Evolutionary conservation across 2,797 vertebrate genomes (phyloP), one percentile per base, ranked within the genome.

Genomic region (Tauraco hartlaubi): DNA sequence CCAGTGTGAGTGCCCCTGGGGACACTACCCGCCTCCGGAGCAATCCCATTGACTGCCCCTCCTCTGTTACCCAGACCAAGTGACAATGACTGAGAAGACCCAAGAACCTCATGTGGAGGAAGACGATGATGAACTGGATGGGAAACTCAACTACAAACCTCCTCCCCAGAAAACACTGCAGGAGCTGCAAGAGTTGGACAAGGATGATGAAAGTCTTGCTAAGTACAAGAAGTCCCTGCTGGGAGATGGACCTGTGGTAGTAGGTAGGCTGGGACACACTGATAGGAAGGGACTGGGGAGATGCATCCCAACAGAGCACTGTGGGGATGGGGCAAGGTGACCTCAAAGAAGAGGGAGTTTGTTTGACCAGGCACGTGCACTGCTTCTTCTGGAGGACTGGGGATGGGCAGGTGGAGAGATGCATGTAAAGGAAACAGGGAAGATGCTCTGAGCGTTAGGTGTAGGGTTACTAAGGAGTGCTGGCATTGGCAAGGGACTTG

Each of bases 221-320:
- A 98, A 98, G 46, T 98, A 98, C 92, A 98, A 98, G 97, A 98
- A 98, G 71, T 98, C 98, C 2, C 95, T 98, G 59, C 96, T 98
- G 90, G 98, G 98, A 44, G 98, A 98, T 6, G 98, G 89, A 17
- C 98, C 98, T 16, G 98, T 98, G 59, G 97, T 98, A 67, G 96
- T 97, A 98, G 98, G 98, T 98, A 94, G 71, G 93, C 58, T 79
- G 84, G 52, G 82, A 43, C 33, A 68, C 2, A 9, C 54, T 62
- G 29, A 2, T 39, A 14, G n/a, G 55, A 66, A 44, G 35, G 35
- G 35, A 28, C 29, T 43, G 58, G 63, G 61, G 48, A 79, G 58
- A 49, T 74, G 23, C 43, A 26, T n/a, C 4, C 5, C 37, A 19
- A 16, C 21, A 13, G 31, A 9, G 22, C 44, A 58, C 25, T 72